Evolutionary conservation across 2,888 invertebrate genomes (phyloP), one percentile per base, ranked within the genome.

Genomic region (Philereme transversata): DNA sequence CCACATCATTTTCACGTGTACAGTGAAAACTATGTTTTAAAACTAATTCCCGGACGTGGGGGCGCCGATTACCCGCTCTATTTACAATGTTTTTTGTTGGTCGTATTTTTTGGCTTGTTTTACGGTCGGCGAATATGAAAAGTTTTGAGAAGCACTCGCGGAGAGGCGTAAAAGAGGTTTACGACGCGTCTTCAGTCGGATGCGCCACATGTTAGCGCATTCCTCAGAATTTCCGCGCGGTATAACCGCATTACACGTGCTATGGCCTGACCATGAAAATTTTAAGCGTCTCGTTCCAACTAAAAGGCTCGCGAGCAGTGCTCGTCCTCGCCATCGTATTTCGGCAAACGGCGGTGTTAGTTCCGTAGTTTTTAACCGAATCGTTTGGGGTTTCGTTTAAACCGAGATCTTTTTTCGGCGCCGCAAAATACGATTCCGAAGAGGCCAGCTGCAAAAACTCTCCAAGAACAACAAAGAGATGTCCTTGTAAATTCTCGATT

Each of bases 51-150:
- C 73, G 68, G 72, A 65, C 78, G 76, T 78, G 81, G 73, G 72
- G 75, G 75, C 81, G 79, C 79, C 88, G 89, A 90, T 89, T 88
- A 85, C 85, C 82, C 74, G 83, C 83, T 77, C 82, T 86, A 87
- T 91, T 90, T 91, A 92, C 92, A 92, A 91, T 92, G 92, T 92
- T 90, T 88, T 90, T 85, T 87, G 83, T 77, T 79, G 87, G 83
- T 90, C 90, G 90, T 91, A 91, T 91, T 91, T 92, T 91, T 91
- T 87, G 88, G 90, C 82, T 84, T 79, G 86, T 86, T 91, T 91
- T 91, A 90, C 86, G 86, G 86, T 80, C 82, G 86, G 79, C 81
- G 88, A 90, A 92, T 92, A 92, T 92, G 91, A 91, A 92, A 92
- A 92, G 88, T 92, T 91, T 87, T 84, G 88, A 88, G 86, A 82